phyloP scores from a whole-genome alignment of 2,113 vertebrate genomes.

The Alces alces region DNA sequence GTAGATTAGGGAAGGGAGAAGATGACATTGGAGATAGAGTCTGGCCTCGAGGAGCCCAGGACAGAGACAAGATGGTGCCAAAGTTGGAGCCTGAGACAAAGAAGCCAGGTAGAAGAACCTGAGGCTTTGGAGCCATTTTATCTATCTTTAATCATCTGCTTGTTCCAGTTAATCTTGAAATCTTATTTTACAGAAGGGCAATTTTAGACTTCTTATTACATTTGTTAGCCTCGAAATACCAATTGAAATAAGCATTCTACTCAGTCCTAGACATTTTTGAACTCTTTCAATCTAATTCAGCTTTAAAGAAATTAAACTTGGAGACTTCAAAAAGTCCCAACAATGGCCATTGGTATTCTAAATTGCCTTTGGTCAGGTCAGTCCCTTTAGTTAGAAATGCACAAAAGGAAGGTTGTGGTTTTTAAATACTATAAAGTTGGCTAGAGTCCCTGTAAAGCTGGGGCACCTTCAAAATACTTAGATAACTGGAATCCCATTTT shows the following conservation, averaged over 20 bases:
- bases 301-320: background rate
- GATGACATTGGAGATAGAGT: background rate
- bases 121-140: background rate
- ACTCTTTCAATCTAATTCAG: background rate
- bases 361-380: background rate
- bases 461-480: background rate
- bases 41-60: background rate
- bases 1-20: background rate
- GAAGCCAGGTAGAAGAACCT: background rate
- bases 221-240: background rate
- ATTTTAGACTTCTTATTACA: background rate
- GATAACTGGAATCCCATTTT: background rate
- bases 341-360: background rate
- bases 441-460: background rate
- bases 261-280: background rate
- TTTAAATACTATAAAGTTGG: background rate
- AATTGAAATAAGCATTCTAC: background rate
- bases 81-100: background rate
- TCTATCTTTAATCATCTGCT: background rate
- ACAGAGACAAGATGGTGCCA: background rate
- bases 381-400: background rate
- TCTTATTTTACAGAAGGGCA: background rate
- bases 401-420: background rate
- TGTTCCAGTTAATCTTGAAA: background rate
- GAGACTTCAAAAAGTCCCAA: background rate